Conservation (phyloP, 1,140 invertebrate genomes). For the Aphidius ervi region DNA sequence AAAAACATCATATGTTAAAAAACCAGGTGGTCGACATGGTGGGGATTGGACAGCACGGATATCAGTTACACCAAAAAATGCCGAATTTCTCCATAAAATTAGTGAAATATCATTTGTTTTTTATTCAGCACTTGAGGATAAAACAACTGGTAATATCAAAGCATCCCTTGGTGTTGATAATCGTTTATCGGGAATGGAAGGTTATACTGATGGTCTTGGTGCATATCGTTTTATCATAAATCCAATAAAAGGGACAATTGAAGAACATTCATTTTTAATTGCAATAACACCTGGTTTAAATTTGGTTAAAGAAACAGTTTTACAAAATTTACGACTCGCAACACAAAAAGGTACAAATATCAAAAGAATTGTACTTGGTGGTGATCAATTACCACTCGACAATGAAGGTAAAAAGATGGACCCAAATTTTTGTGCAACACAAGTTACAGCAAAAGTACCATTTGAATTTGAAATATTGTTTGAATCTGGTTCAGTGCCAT, state of each 20-base stretch:
- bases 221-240: conserved; percentile 62
- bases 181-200: conserved; percentile 66
- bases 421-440: conserved; percentile 80
- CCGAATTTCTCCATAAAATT: conserved; percentile 21
- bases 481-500: conserved; percentile 67
- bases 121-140: conserved; percentile 73
- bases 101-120: conserved; percentile 69
- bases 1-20: conserved; percentile 87
- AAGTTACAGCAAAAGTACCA: conserved; percentile 75
- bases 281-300: conserved; percentile 69
- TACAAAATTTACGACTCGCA: conserved; percentile 61
- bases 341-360: conserved; percentile 55
- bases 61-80: conserved; percentile 56
- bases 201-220: conserved; percentile 74
- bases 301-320: conserved; percentile 73
- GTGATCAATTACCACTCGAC: conserved; percentile 56
- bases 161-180: conserved; percentile 56
- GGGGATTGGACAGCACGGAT: conserved; percentile 92
- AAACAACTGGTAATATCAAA: conserved; percentile 60
- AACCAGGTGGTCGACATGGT: conserved; percentile 70
- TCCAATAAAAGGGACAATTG: conserved; percentile 54
- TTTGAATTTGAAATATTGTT: conserved; percentile 83
- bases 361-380: conserved; percentile 61
- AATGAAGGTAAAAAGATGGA: conserved; percentile 52
- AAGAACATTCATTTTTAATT: conserved; percentile 71